phyloP scores from a whole-genome alignment of 1,140 invertebrate species.

The Meloidogyne floridensis region DNA sequence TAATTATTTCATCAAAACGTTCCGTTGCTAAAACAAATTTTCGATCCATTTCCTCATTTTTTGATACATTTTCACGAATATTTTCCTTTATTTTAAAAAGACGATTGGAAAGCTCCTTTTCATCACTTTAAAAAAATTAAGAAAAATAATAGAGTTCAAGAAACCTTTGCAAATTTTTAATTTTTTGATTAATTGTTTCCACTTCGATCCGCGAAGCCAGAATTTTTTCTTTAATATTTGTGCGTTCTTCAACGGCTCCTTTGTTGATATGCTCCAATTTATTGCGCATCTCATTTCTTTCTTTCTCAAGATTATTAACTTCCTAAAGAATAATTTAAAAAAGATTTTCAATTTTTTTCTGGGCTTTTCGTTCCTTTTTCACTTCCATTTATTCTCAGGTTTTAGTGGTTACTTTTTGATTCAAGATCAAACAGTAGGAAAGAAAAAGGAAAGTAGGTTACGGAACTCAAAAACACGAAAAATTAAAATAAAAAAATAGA shows the following conservation, averaged over 20 bases:
- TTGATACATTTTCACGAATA: constrained; percentile 11
- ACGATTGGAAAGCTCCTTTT: constrained; percentile 16
- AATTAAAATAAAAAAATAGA: too few relatives aligned
- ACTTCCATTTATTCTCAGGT: too few relatives aligned
- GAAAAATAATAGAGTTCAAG: background rate
- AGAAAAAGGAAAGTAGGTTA: too few relatives aligned
- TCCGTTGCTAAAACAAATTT: constrained; percentile 7
- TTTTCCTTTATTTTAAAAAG: constrained; percentile 17
- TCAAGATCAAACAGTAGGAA: too few relatives aligned
- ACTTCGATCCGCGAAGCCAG: background rate
- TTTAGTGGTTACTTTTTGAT: too few relatives aligned
- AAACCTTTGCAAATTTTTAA: constrained; percentile 7
- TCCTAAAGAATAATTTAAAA: background rate
- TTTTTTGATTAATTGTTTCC: background rate
- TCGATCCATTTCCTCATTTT: constrained; percentile 15
- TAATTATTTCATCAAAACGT: constrained; percentile 15
- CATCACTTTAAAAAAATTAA: constrained; percentile 4
- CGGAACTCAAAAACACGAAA: too few relatives aligned
- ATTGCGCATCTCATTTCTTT: background rate
- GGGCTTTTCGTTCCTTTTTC: too few relatives aligned
- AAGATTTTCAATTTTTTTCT: too few relatives aligned
- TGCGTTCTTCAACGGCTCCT: background rate
- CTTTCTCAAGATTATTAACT: constrained; percentile 1
- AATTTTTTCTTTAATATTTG: background rate
- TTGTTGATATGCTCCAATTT: background rate